Conservation (phyloP, 2,888 invertebrate genomes). For the Scaptodrosophila latifasciaeformis region DNA sequence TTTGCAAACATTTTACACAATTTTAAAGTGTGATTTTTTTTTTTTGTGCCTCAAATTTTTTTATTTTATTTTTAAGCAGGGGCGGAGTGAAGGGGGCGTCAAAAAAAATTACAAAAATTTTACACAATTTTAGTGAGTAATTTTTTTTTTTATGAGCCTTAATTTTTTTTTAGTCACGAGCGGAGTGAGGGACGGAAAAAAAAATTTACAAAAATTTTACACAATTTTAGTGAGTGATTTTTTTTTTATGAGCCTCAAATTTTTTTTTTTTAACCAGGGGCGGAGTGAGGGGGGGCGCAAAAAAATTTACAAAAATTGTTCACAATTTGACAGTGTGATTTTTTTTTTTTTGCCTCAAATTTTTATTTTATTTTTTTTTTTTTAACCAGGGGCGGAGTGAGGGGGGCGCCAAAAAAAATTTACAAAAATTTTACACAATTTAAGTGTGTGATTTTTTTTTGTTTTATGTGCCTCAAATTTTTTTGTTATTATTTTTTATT, state of each 20-base stretch:
- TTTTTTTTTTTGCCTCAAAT: constrained; percentile 8
- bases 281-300: too few species aligned
- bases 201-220: too few species aligned
- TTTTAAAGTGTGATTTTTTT: constrained; percentile 27
- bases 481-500: constrained; percentile 15
- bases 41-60: constrained; percentile 5
- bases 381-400: constrained; percentile 24
- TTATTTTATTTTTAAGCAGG: constrained; percentile 6
- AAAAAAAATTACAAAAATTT: too few species aligned
- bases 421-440: constrained; percentile 12
- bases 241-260: too few species aligned
- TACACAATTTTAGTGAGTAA: constrained; percentile 15
- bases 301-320: too few species aligned
- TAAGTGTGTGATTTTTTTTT: constrained; percentile 27
- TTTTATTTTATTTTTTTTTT: neutral
- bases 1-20: constrained; percentile 7
- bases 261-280: too few species aligned
- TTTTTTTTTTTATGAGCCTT: constrained; percentile 15
- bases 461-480: constrained; percentile 6
- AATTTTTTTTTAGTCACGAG: too few species aligned
- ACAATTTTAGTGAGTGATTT: too few species aligned
- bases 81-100: too few species aligned
- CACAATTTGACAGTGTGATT: too few species aligned
- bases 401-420: neutral
- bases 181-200: too few species aligned